Conservation (phyloP, 1,140 invertebrate species). For the Hydropsyche tenuis region DNA sequence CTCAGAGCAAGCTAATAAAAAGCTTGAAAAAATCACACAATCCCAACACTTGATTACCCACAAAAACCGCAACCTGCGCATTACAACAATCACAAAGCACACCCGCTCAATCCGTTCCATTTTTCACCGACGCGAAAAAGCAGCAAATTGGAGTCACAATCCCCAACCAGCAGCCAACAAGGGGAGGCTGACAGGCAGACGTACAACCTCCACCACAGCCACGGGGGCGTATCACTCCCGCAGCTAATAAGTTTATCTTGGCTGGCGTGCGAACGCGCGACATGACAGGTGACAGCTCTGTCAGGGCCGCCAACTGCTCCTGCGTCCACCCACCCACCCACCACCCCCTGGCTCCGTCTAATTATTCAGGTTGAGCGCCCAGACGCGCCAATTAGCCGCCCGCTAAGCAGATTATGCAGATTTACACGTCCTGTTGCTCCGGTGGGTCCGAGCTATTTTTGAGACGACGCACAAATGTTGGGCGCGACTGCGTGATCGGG, state of each 20-base stretch:
- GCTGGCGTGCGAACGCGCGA: conserved; percentile 46
- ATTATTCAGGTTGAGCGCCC: conserved; percentile 26
- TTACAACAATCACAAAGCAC: too few relatives aligned
- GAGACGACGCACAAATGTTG: not conserved
- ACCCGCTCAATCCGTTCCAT: too few relatives aligned
- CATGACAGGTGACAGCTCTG: conserved; percentile 49
- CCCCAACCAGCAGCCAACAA: not conserved
- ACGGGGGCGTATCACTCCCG: conserved; percentile 44
- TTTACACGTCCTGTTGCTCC: conserved; percentile 12
- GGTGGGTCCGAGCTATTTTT: not conserved
- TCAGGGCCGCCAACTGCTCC: conserved; percentile 11
- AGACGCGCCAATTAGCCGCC: conserved; percentile 32
- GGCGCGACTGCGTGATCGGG: too few relatives aligned
- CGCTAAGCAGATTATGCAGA: conserved; percentile 30
- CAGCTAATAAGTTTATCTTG: conserved; percentile 50
- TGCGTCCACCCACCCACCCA: not conserved
- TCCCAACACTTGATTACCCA: too few relatives aligned
- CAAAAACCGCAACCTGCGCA: too few relatives aligned
- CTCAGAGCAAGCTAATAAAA: too few relatives aligned
- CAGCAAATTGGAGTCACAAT: conserved; percentile 9
- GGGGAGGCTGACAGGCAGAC: not conserved
- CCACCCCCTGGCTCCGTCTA: not conserved
- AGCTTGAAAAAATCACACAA: too few relatives aligned
- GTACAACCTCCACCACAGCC: not conserved
- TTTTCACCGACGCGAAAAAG: too few relatives aligned